Conservation (phyloP, 2,797 vertebrate species). For the Yasuhikotakia modesta region DNA sequence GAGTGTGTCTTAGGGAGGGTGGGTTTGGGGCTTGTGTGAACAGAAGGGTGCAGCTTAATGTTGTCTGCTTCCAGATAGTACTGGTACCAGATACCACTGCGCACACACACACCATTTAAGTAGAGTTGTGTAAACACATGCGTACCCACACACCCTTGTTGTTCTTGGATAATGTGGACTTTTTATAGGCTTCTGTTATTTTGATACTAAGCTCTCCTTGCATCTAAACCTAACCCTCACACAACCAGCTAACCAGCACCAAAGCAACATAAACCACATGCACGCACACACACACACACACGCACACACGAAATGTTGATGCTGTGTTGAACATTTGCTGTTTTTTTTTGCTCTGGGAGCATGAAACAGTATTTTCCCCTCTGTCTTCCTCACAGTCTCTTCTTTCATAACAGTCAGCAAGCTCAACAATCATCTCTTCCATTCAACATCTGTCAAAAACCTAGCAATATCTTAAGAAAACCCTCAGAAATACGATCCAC, state of each 20-base stretch:
- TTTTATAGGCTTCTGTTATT: no score
- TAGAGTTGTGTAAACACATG: no score
- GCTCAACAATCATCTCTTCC: neutral
- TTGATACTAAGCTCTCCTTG: no score
- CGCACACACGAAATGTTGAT: no score
- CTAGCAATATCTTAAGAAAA: neutral
- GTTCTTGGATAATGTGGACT: no score
- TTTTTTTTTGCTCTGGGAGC: neutral
- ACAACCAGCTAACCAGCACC: no score
- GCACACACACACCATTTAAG: no score
- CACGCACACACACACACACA: constrained; percentile 30
- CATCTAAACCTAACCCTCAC: no score
- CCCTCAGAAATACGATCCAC: constrained; percentile 24
- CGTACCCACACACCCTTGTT: no score
- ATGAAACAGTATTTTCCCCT: constrained; percentile 9
- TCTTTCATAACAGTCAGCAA: neutral
- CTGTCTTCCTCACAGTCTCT: neutral
- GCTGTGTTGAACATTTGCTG: constrained; percentile 63
- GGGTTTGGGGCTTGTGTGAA: constrained; percentile 38
- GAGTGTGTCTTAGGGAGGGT: constrained; percentile 40
- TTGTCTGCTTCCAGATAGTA: constrained; percentile 32
- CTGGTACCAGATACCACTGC: neutral
- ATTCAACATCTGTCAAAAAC: constrained; percentile 10
- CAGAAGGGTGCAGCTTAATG: constrained; percentile 26
- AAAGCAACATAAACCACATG: constrained; percentile 7